Percentiles rank a stretch among this genome's conserved stretches.
Conservation (phyloP, 2,888 invertebrate genomes). For the Drosophila setosimentum region DNA sequence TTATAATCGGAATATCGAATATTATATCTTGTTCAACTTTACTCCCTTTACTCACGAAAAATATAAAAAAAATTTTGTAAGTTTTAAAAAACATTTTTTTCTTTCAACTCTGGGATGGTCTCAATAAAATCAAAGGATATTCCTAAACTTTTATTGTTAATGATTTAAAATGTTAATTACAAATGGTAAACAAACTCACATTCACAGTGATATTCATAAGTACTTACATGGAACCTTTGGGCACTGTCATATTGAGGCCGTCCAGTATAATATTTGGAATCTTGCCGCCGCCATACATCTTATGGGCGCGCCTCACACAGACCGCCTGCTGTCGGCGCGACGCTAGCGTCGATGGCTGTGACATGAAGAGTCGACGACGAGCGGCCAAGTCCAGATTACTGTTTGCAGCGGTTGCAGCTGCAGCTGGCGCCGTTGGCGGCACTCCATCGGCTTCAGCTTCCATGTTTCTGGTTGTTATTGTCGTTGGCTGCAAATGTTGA, state of each 20-base stretch:
- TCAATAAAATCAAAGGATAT: neutral
- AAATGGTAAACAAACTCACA: neutral
- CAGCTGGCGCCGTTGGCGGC: constrained; percentile 79
- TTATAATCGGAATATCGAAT: neutral
- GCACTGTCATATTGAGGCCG: constrained; percentile 96
- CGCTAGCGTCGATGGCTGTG: constrained; percentile 90
- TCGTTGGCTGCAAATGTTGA: constrained; percentile 32
- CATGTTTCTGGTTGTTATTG: constrained; percentile 66
- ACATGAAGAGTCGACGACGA: constrained; percentile 86
- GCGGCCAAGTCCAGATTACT: constrained; percentile 86
- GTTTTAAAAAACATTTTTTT: neutral
- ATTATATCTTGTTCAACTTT: neutral
- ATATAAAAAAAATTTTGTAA: fast-evolving
- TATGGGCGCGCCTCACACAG: constrained; percentile 93
- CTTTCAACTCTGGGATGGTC: neutral
- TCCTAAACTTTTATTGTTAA: neutral
- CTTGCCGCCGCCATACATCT: constrained; percentile 92
- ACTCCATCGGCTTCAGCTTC: constrained; percentile 85
- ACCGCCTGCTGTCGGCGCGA: constrained; percentile 92
- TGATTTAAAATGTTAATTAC: too few species aligned
- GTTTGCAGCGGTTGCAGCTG: constrained; percentile 66
- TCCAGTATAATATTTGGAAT: constrained; percentile 93
- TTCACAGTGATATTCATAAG: neutral
- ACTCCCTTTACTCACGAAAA: neutral
- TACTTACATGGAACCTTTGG: constrained; percentile 94